Conservation (phyloP, 2,888 invertebrate species). For the Muschampia staudingeri region DNA sequence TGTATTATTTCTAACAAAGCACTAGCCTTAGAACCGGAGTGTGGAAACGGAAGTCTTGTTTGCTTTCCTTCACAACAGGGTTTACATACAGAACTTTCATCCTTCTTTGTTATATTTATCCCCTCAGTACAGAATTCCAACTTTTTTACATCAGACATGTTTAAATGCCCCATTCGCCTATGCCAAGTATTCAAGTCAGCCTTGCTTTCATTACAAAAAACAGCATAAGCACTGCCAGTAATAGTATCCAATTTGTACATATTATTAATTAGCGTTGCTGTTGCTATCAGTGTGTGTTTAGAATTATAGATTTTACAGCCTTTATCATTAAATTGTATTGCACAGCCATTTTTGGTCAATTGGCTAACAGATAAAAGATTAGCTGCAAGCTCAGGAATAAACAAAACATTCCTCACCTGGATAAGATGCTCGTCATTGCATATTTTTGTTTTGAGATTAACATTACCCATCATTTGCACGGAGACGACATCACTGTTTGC, state of each 20-base stretch:
- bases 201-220: background rate
- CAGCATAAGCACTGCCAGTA: conserved; percentile 38
- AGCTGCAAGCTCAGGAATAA: conserved; percentile 57
- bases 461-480: conserved; percentile 59
- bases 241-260: conserved; percentile 58
- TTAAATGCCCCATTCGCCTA: conserved; percentile 36
- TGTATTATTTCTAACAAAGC: conserved; percentile 73
- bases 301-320: conserved; percentile 60
- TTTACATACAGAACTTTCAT: conserved; percentile 31
- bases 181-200: conserved; percentile 32
- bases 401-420: conserved; percentile 52
- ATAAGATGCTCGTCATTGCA: background rate
- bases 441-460: conserved; percentile 41
- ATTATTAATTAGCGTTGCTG: conserved; percentile 55
- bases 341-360: conserved; percentile 59
- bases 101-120: conserved; percentile 45
- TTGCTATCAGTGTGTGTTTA: conserved; percentile 48
- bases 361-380: conserved; percentile 67
- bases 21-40: conserved; percentile 25
- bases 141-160: conserved; percentile 38
- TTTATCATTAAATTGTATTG: conserved; percentile 53
- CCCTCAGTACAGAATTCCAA: conserved; percentile 60
- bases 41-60: conserved; percentile 48
- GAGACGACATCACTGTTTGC: conserved; percentile 58
- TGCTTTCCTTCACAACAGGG: conserved; percentile 54